Conservation (phyloP, 2,888 invertebrate genomes). For the Lathronympha strigana region DNA sequence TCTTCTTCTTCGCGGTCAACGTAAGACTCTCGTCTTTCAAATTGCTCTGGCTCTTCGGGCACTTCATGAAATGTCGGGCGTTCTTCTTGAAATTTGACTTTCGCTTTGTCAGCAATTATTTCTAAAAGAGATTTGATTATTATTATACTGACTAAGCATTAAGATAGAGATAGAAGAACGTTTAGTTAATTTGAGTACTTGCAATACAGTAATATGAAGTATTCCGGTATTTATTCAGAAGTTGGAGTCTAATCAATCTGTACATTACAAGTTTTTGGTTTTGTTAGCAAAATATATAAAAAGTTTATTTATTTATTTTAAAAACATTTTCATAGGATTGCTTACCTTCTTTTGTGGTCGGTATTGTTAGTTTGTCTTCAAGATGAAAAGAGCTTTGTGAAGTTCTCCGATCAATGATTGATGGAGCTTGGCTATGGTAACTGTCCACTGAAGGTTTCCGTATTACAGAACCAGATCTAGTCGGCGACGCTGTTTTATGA, state of each 20-base stretch:
- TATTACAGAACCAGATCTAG: conserved; percentile 63
- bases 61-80: conserved; percentile 75
- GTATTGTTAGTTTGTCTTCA: conserved; percentile 81
- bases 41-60: conserved; percentile 65
- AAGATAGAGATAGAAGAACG: too few species aligned
- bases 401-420: conserved; percentile 74
- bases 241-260: too few species aligned
- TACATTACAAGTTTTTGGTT: too few species aligned
- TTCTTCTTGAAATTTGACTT: conserved; percentile 74
- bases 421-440: conserved; percentile 77
- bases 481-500: conserved; percentile 76
- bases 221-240: too few species aligned
- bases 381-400: conserved; percentile 81
- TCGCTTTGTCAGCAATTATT: conserved; percentile 67
- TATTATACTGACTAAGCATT: not conserved
- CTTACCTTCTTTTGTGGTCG: conserved; percentile 75
- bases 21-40: conserved; percentile 64
- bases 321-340: not conserved
- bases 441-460: conserved; percentile 79
- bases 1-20: conserved; percentile 69
- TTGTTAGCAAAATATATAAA: too few species aligned
- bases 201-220: too few species aligned
- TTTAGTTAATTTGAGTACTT: too few species aligned
- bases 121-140: conserved; percentile 55
- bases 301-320: too few species aligned